A percentile compares a stretch with the other conserved stretches of the same genome.
These are phyloP conservation scores for Charina bottae DNA, from an alignment of 2,113 vertebrate genomes.

Conservation along the genomic window DNA sequence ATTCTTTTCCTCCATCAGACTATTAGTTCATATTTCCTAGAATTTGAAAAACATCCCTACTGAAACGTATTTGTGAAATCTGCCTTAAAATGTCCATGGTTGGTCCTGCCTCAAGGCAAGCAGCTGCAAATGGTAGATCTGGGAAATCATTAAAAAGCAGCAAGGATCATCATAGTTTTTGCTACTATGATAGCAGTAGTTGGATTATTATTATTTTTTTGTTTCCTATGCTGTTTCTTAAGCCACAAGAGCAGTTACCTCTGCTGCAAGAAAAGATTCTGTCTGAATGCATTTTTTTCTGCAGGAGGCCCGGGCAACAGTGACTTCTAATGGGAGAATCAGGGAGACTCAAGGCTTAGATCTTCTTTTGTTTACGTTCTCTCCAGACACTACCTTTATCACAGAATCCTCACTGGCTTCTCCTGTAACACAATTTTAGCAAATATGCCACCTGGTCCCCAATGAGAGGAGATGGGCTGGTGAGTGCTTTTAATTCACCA, in stretches of 20 bases:
- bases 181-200: background rate
- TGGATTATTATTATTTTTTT: background rate
- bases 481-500: background rate
- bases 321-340: background rate
- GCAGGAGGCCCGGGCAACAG: background rate
- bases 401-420: background rate
- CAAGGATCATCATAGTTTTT: background rate
- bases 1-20: background rate
- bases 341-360: background rate
- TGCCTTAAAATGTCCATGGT: background rate
- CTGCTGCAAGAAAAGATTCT: background rate
- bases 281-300: background rate
- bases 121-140: background rate
- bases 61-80: background rate
- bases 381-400: background rate
- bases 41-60: background rate
- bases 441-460: background rate
- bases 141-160: background rate
- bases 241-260: background rate
- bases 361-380: background rate
- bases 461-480: background rate
- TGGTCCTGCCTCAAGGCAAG: background rate
- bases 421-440: background rate
- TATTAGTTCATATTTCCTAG: background rate
- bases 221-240: background rate